Base-by-base conservation (phyloP, 1,140 invertebrate species). In the Bombus pascuorum region DNA sequence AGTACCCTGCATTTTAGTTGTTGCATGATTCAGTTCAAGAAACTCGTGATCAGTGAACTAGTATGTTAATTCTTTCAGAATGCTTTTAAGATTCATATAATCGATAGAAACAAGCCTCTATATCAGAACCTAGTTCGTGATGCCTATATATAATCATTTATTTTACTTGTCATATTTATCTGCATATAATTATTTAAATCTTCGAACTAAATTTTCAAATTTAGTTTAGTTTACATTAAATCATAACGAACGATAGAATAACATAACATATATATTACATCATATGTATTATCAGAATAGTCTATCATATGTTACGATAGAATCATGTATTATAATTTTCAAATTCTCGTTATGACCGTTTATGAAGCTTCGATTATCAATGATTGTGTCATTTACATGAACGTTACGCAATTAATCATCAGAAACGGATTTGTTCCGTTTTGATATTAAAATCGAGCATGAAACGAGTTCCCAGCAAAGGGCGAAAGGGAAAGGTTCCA, bases 401-500 rank as follows among this genome's bases (percentile, higher is more conserved):
- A 22, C 8, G 47, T 22, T 53, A 53, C 0, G 18, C 1, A 22
- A 3, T n/a, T 34, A 22, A 68, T 0, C 0, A 34, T 15, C 2
- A 34, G 22, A 22, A 25, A 68, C n/a, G 32, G 18, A 42, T 66
- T 18, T n/a, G 28, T 18, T 66, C 5, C 22, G 4, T n/a, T 37
- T 9, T 44, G 42, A 44, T 42, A 15, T 37, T 6, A n/a, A 3
- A 65, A 18, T 18, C 59, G 42, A 53, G n/a, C 13, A 32, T 25
- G 32, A 76, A 66, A 3, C 6, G 12, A 10, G 18, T 53, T 28
- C 22, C 34, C 9, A 59, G 8, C n/a, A 37, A 75, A 71, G 82
- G 77, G 59, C 57, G 73, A 68, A 34, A 28, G 72, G 44, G 72
- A 57, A 87, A 73, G 86, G 72, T 79, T 80, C n/a, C 53, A 62